Percentiles rank a stretch among this genome's conserved stretches.
phyloP scores from a whole-genome alignment of 2,888 invertebrate species.

The Sycophila texana region DNA sequence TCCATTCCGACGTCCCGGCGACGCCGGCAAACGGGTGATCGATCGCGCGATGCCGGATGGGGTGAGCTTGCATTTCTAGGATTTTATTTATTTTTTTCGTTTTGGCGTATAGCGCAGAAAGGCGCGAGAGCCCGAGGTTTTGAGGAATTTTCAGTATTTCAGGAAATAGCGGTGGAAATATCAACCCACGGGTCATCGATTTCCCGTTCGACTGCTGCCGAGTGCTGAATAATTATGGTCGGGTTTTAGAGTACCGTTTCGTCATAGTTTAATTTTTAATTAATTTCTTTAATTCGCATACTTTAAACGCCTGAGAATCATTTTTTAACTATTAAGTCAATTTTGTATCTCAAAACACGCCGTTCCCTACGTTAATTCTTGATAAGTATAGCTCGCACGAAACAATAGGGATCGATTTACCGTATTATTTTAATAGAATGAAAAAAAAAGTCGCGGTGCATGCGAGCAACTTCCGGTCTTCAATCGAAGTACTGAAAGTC shows the following conservation, averaged over 20 bases:
- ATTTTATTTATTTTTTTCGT: neutral
- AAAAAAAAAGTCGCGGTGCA: conserved; percentile 19
- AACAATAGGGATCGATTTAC: neutral
- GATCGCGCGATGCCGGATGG: conserved; percentile 6
- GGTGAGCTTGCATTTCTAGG: conserved; percentile 27
- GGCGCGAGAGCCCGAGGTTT: neutral
- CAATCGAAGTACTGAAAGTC: conserved; percentile 29
- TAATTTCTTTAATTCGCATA: neutral
- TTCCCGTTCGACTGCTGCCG: neutral
- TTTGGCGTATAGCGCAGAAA: neutral
- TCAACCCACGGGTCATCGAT: neutral
- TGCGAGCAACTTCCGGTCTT: conserved; percentile 25
- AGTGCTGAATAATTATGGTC: neutral
- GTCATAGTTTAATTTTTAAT: neutral
- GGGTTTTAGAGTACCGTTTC: neutral
- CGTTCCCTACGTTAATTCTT: neutral
- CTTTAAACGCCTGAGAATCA: neutral
- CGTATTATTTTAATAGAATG: neutral
- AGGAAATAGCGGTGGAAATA: conserved; percentile 21
- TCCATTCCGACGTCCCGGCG: conserved; percentile 36
- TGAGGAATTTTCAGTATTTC: conserved; percentile 42
- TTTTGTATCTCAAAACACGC: neutral
- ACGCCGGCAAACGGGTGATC: conserved; percentile 12
- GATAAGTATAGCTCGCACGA: too few species aligned
- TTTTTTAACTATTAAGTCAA: neutral